Base-by-base conservation (phyloP, 2,797 vertebrate genomes). In the Dallia pectoralis region DNA sequence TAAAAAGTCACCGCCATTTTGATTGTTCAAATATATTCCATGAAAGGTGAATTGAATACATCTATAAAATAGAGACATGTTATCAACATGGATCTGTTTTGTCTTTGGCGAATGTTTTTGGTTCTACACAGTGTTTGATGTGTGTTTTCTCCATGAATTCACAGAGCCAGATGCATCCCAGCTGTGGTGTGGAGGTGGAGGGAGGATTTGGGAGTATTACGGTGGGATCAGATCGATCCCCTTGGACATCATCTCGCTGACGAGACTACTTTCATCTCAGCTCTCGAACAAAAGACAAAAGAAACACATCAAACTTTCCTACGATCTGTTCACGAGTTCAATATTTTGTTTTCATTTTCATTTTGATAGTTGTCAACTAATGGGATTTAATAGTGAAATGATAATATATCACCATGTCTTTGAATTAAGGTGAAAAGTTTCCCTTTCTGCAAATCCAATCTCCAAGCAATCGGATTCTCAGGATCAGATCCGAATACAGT, bases 181-280 rank as follows among this genome's bases (percentile, higher is more conserved):
- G 77, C 69, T 81, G 63, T 70, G 29, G 65, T 6, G 75, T 44
- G 64, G 49, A 36, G 33, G 71, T 30, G 69, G 71, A 73, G 68
- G 0, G 32, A 79, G 61, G 71, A 66, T 79, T 14, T 32, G 40
- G 69, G 73, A 29, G 78, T 72, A 70, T 78, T 32, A 30, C 49
- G 49, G 62, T 25, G 53, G 4, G 22, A 59, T 25, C 53, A 59
- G 53, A 14, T 0, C 18, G 22, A 59, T 25, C 53, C 22, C 53
- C 11, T 19, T 25, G 25, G 53, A 25, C 53, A n/a, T 59, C 53
- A 59, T 27, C 53, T 59, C n/a, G 53, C 53, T 59, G 25, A 59
- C 22, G 11, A 59, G 22, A n/a, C 53, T 59, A 14, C 22, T 59
- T 27, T 22, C 22, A 2, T 11, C 25, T 12, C 22, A 59, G 53